phyloP scores from a whole-genome alignment of 2,888 invertebrate species.

The Andrena hattorfiana region DNA sequence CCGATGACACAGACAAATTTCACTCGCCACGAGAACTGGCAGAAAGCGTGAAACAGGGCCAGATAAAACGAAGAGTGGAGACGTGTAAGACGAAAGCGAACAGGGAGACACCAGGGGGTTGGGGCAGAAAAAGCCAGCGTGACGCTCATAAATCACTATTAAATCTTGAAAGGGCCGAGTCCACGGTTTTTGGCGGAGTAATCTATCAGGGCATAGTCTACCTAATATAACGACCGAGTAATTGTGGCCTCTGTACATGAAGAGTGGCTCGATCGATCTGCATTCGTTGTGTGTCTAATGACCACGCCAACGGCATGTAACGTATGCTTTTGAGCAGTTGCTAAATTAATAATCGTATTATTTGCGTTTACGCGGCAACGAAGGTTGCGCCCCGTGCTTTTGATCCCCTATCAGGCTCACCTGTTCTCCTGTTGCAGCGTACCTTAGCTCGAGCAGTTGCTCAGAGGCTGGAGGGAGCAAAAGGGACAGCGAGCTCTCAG shows the following conservation, averaged over 20 bases:
- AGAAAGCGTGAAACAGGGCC: not conserved
- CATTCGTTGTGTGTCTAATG: conserved; percentile 69
- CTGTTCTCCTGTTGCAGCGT: not conserved
- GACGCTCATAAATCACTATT: conserved; percentile 80
- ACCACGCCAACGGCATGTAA: conserved; percentile 64
- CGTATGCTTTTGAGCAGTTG: conserved; percentile 43
- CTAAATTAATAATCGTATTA: conserved; percentile 68
- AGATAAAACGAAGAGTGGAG: not conserved
- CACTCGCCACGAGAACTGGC: not conserved
- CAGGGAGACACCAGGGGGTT: not conserved
- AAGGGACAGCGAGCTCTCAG: too few species aligned
- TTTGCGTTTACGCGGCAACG: conserved; percentile 15
- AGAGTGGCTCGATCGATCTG: conserved; percentile 75
- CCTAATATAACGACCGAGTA: conserved; percentile 75
- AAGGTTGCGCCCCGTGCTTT: not conserved
- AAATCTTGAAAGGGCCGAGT: conserved; percentile 79
- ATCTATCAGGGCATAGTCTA: conserved; percentile 78
- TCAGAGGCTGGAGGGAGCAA: too few species aligned
- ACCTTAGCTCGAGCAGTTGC: too few species aligned
- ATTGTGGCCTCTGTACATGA: conserved; percentile 68
- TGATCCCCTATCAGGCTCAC: not conserved
- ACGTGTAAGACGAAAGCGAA: not conserved
- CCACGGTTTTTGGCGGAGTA: conserved; percentile 76
- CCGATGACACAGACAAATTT: not conserved
- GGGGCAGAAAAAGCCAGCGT: not conserved